Evolutionary conservation across 1,140 invertebrate genomes (phyloP), one percentile per base, ranked within the genome.

Genomic region (Yoshiicerus persimilis): DNA sequence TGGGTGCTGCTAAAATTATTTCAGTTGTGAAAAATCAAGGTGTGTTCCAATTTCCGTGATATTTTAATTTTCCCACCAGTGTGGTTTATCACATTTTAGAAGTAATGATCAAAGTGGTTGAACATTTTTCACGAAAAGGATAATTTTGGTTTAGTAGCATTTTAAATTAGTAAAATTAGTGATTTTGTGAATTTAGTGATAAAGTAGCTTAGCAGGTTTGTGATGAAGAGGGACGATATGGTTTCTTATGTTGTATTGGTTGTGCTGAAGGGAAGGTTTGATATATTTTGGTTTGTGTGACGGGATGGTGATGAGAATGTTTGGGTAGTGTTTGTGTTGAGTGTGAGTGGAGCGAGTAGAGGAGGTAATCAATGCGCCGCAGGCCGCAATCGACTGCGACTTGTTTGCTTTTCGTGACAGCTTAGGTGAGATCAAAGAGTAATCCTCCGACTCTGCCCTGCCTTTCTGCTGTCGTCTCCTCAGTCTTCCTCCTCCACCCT

Each of bases 341-440:
- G 41, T 47, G 25, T 11, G 66, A 36, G 16, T 30, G n/a, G 23
- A 10, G 85, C 25, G 56, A 25, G 85, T 70, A 36, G 62, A 47
- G 87, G 25, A 64, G 75, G 56, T 87, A 88, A 88, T 88, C 77
- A 84, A 84, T 88, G 87, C 27, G 80, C 80, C 83, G 75, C 87
- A 88, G 87, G 87, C 87, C 87, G 80, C 77, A 88, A 88, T 88
- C 87, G 84, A 88, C 84, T 86, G 80, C 41, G 86, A 86, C 84
- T 87, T 90, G 89, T 90, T 90, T 90, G 89, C 89, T 90, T 86
- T 90, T 86, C 87, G 38, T 90, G 87, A 88, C 87, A 88, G 87
- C 89, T 89, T 87, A 89, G 89, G 89, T 89, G 89, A 88, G 89
- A 90, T 90, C 87, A 88, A 90, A 90, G 86, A 86, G 87, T 88